A percentile compares a stretch with the other conserved stretches of the same genome.
Conservation (phyloP, 2,113 vertebrate genomes). For the Numida meleagris region DNA sequence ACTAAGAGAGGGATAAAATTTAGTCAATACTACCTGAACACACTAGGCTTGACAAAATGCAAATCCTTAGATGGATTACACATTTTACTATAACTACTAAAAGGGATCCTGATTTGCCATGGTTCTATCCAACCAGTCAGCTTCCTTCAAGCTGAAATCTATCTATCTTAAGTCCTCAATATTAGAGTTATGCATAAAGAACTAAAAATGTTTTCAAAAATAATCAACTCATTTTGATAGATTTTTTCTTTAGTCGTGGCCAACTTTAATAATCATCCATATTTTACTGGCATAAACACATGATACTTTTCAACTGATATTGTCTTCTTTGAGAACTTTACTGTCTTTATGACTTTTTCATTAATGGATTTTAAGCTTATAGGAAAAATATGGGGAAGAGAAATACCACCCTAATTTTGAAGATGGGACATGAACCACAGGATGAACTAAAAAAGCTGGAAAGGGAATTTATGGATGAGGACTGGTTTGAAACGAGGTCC, state of each 20-base stretch:
- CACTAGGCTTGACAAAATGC: background rate
- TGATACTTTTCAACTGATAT: background rate
- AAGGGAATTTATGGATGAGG: background rate
- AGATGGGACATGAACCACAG: background rate
- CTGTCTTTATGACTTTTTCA: background rate
- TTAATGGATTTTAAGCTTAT: background rate
- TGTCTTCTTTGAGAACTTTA: background rate
- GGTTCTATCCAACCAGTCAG: background rate
- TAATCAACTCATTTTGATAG: background rate
- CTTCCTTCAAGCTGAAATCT: background rate
- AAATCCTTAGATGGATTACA: background rate
- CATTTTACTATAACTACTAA: background rate
- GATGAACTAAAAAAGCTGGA: background rate
- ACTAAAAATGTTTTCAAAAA: background rate
- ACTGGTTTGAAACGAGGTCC: background rate
- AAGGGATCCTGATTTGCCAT: background rate
- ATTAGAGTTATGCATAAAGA: background rate
- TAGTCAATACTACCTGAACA: background rate
- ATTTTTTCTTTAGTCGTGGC: background rate
- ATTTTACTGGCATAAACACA: constrained; percentile 6
- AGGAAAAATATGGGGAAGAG: background rate
- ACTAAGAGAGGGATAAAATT: background rate
- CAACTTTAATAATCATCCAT: background rate
- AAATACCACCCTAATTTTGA: background rate
- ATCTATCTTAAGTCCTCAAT: background rate